Evolutionary conservation across 2,888 invertebrate genomes (phyloP).

Genomic region (Leptothorax acervorum): DNA sequence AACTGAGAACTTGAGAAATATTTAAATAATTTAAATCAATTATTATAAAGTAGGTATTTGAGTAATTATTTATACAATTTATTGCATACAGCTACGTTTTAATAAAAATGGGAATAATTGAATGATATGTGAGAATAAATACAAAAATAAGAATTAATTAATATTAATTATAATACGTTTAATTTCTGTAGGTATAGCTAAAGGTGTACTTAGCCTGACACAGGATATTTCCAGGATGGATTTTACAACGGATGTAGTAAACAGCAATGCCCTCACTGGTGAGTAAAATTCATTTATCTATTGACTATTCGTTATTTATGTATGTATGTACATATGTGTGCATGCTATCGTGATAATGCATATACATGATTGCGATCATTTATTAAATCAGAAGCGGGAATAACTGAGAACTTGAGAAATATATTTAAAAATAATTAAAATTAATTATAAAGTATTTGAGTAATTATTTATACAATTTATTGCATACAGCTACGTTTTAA

Average conservation of each 20-base stretch:
- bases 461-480: conserved; percentile 23
- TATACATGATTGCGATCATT: background rate
- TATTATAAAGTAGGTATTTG: background rate
- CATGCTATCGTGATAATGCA: background rate
- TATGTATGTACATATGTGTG: background rate
- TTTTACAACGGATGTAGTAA: background rate
- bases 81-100: background rate
- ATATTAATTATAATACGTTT: conserved; percentile 12
- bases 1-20: background rate
- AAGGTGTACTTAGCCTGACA: background rate
- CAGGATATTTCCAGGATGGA: background rate
- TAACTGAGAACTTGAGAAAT: background rate
- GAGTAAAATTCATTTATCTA: background rate
- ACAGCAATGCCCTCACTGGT: background rate
- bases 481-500: background rate
- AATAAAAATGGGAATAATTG: background rate
- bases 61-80: conserved; percentile 20
- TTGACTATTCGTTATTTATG: background rate
- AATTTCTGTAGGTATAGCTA: conserved; percentile 6
- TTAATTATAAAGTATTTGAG: background rate
- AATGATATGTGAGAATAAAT: background rate
- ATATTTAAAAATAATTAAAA: background rate
- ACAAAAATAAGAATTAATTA: background rate
- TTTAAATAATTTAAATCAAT: background rate
- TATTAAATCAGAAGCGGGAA: background rate